Conservation (phyloP, 2,113 vertebrate genomes). For the Miniopterus natalensis region DNA sequence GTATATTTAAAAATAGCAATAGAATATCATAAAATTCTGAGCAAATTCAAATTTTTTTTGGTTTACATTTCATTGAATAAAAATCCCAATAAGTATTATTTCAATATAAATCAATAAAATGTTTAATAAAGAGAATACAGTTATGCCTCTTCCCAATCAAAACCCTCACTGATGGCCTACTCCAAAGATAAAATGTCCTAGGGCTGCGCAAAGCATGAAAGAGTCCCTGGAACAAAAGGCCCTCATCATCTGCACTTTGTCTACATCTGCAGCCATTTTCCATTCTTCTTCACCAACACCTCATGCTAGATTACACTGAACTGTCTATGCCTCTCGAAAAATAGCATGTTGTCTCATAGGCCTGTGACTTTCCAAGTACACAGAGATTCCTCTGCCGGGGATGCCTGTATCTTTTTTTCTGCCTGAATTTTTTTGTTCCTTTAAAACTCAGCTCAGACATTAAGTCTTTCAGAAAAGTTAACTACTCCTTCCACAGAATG, state of each 20-base stretch:
- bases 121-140: neutral
- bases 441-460: constrained; percentile 14
- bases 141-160: neutral
- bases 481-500: neutral
- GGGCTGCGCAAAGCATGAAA: neutral
- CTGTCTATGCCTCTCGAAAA: neutral
- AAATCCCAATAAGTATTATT: neutral
- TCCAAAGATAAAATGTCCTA: neutral
- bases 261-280: neutral
- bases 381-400: neutral
- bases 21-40: neutral
- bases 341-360: neutral
- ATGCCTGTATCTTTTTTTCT: neutral
- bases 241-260: neutral
- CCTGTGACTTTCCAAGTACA: neutral
- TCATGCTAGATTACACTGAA: neutral
- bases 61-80: neutral
- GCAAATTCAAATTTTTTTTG: neutral
- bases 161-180: neutral
- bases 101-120: neutral
- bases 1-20: neutral
- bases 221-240: neutral
- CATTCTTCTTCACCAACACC: neutral
- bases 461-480: neutral
- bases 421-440: neutral